Base-by-base conservation (phyloP, 2,888 invertebrate genomes). In the Junonia oenone region DNA sequence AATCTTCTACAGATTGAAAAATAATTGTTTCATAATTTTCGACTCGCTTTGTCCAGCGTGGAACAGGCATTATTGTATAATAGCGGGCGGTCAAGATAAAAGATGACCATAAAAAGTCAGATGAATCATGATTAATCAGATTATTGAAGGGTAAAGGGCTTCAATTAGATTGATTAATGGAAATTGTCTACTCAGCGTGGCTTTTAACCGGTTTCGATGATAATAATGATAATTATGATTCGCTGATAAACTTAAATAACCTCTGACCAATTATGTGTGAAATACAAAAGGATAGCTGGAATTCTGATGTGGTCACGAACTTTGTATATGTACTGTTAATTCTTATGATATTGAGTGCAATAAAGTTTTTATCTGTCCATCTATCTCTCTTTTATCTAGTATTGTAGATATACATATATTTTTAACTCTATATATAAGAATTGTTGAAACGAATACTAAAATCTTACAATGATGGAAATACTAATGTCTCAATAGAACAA, bases 121-220 rank as follows among this genome's bases (percentile, higher is more conserved):
- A 38, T 27, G 38, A 51, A 33, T 43, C 43, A 26, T 43, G 43
- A 43, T 19, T 43, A 51, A 51, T 51, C 9, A 33, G 31, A 43
- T 51, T 43, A 51, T 43, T 51, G 27, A 43, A 31, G 22, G 43
- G 43, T 33, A 27, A 49, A 38, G 15, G 27, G 27, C 49, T 22
- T 38, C 43, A 51, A 51, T 51, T 51, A 51, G 19, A 43, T 22
- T 51, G 27, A 50, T 40, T 50, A 50, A 51, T 26, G 43, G 26
- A 43, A 13, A 26, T 43, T 22, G 26, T 43, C 26, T 26, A 43
- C 26, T 43, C 26, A 43, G 26, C 43, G 6, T 6, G 13, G 0
- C 6, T 13, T 43, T 1, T 15, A 37, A 14, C 37, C 14, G 14
- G 35, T 35, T 35, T 6, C 6, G 37, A 14, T 37, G 15, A 14